Conservation (phyloP, 30 jellyfish, hydroid and myxozoan genomes). For the Aurelia sp. region DNA sequence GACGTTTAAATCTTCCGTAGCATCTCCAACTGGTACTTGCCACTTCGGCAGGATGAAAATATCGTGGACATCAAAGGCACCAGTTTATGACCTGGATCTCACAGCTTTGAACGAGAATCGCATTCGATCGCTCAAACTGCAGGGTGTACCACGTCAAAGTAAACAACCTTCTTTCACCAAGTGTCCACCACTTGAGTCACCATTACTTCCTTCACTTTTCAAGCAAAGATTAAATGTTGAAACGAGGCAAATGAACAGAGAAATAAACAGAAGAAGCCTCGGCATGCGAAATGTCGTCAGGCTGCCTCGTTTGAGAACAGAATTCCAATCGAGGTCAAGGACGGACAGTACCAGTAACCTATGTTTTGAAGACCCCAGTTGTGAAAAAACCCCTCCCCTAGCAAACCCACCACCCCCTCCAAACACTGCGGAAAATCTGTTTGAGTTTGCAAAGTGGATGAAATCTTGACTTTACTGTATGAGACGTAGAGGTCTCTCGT, state of each 20-base stretch:
- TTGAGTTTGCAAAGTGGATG: background rate
- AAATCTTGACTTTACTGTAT: background rate
- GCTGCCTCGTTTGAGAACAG: slow-evolving; percentile 36
- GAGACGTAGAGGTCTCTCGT: background rate
- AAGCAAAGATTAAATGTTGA: slow-evolving; percentile 14
- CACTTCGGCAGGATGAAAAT: slow-evolving; percentile 55
- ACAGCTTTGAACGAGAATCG: slow-evolving; percentile 30
- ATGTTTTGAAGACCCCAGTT: background rate
- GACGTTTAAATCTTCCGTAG: background rate
- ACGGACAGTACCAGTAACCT: slow-evolving; percentile 5
- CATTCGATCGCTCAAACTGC: slow-evolving; percentile 12
- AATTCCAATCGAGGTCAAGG: background rate
- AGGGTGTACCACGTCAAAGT: background rate
- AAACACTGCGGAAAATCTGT: slow-evolving; percentile 25
- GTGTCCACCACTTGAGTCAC: background rate
- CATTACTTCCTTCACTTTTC: slow-evolving; percentile 32
- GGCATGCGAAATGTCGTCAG: background rate
- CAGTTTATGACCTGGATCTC: slow-evolving; percentile 53
- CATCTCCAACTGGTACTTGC: slow-evolving; percentile 40
- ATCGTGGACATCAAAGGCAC: slow-evolving; percentile 64
- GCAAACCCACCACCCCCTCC: slow-evolving; percentile 63
- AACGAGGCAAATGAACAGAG: background rate
- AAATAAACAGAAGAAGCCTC: background rate
- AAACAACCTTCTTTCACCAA: background rate
- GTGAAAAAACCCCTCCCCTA: background rate